Conservation (phyloP, 2,113 vertebrate species). For the Accipiter virgatus region DNA sequence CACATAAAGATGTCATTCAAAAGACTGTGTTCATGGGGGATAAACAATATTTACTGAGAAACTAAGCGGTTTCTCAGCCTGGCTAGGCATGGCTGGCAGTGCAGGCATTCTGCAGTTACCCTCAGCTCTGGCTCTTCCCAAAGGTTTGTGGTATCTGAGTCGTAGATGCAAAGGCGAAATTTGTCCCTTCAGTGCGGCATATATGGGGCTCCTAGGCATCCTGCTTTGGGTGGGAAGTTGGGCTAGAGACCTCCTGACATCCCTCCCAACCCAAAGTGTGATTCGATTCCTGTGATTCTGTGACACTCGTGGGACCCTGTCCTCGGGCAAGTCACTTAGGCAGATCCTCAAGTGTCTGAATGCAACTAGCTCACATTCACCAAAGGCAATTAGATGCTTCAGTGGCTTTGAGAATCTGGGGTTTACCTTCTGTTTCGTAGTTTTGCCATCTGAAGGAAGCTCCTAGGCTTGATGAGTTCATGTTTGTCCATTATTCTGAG, state of each 20-base stretch:
- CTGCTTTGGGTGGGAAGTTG: neutral
- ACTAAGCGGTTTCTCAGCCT: neutral
- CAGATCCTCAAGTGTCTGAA: neutral
- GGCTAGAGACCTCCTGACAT: neutral
- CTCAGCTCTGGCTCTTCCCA: neutral
- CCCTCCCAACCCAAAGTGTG: neutral
- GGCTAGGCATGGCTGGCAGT: neutral
- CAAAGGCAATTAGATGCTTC: neutral
- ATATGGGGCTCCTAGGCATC: neutral
- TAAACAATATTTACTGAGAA: constrained; percentile 35
- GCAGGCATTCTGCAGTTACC: neutral
- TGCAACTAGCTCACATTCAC: neutral
- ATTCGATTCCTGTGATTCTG: neutral
- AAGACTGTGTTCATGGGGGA: neutral
- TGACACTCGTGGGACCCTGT: neutral
- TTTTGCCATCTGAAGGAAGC: neutral
- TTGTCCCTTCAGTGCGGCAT: neutral
- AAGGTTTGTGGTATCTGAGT: neutral
- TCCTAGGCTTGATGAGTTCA: neutral
- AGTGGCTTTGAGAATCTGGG: neutral
- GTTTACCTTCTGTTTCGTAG: neutral
- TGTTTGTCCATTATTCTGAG: neutral
- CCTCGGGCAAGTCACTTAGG: neutral
- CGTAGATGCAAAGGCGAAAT: neutral
- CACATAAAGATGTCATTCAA: constrained; percentile 50